Evolutionary conservation across 2,888 invertebrate genomes (phyloP), one percentile per base, ranked within the genome.

Genomic region (Acronicta alni): DNA sequence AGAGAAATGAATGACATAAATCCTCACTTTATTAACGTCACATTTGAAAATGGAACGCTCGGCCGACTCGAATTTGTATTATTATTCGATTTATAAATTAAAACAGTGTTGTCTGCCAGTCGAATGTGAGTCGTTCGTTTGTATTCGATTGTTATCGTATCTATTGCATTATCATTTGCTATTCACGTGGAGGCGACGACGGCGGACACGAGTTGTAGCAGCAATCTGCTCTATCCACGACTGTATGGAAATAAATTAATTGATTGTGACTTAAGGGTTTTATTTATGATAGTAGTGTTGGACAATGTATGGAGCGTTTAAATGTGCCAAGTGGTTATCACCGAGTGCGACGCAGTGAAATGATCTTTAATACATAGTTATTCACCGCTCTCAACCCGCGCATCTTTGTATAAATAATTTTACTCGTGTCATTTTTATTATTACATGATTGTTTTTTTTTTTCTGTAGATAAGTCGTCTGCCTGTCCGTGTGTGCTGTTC

Each of bases 381-480:
- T 61, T 72, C 67, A 77, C 68, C 79, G 77, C 82, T 83, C 80
- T 79, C 79, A 67, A 67, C 70, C 77, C 67, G 65, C 69, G 77
- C 76, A 75, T 73, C 71, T 68, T 77, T 81, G 71, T 80, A 79
- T 80, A 83, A 83, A 81, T 82, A 81, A 79, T 81, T 81, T 81
- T 80, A 79, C 72, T 81, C 59, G 67, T 76, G 76, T 77, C 77
- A 77, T 82, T 75, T 79, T 71, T 75, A 77, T 79, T 78, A 70
- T 72, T 64, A 80, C 65, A 61, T 70, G 57, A 69, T 75, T 79
- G 77, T 76, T 78, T 76, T 75, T 72, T n/a, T 71, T 70, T 79
- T 78, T 79, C 76, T 82, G 80, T 88, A 87, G 86, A 81, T 87
- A 88, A 85, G 82, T 80, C 57, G 30, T 49, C 80, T 62, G 70